A percentile compares a stretch with the other conserved stretches of the same genome.
Evolutionary conservation across 2,113 vertebrate genomes (phyloP).

Genomic region (Rhinolophus ferrumequinum): DNA sequence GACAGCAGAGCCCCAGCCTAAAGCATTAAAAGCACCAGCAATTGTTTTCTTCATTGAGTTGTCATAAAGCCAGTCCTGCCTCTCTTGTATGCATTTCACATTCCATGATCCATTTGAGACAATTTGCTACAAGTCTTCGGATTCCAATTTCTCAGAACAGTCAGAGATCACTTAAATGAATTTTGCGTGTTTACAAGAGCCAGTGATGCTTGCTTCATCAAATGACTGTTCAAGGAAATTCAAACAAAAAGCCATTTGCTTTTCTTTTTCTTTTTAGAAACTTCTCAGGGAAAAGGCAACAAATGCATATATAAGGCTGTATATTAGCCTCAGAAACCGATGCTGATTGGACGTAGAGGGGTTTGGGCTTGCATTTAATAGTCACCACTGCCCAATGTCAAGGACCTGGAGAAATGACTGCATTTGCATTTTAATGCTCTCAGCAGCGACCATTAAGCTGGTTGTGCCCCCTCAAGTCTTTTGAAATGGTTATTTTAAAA

Average conservation of each 20-base stretch:
- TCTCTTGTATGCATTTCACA: background rate
- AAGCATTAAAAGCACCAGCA: background rate
- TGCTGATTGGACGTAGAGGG: background rate
- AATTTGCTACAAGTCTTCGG: constrained; percentile 53
- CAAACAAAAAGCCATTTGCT: constrained; percentile 52
- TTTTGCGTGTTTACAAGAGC: constrained; percentile 38
- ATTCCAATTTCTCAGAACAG: constrained; percentile 66
- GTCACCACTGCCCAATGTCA: background rate
- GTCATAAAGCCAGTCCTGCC: background rate
- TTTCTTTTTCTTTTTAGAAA: background rate
- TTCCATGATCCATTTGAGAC: constrained; percentile 31
- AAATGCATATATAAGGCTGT: background rate
- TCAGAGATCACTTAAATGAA: constrained; percentile 51
- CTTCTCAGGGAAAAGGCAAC: background rate
- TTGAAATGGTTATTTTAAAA: background rate
- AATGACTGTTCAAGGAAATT: constrained; percentile 65
- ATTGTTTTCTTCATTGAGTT: background rate
- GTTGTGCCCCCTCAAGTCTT: background rate
- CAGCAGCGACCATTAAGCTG: background rate
- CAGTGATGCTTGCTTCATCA: constrained; percentile 33
- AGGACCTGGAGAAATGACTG: background rate
- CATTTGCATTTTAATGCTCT: background rate
- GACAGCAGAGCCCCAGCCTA: background rate
- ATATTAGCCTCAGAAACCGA: background rate
- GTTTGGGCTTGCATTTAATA: background rate